phyloP scores from a whole-genome alignment of 2,113 vertebrate genomes.

The Rynchops niger region DNA sequence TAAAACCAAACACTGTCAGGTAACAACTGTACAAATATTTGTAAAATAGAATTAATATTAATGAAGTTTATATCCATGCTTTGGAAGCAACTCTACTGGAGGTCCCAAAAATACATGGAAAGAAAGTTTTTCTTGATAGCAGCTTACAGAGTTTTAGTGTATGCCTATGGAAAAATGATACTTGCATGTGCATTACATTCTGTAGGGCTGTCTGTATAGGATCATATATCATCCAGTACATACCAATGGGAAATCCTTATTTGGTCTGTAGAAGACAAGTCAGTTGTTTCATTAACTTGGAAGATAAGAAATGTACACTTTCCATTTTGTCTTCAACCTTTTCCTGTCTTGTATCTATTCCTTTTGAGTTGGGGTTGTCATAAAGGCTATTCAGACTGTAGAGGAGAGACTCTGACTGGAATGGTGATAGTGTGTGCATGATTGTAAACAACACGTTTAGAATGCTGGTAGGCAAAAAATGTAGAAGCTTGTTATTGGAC shows the following conservation, averaged over 20 bases:
- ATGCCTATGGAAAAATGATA: not conserved
- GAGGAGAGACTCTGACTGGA: not conserved
- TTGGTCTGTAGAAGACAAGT: not conserved
- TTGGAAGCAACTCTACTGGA: not conserved
- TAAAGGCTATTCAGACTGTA: not conserved
- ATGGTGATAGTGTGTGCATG: not conserved
- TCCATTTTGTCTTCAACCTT: not conserved
- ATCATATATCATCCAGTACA: not conserved
- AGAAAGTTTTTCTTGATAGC: not conserved
- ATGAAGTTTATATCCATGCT: not conserved
- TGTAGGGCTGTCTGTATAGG: not conserved
- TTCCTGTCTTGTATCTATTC: not conserved
- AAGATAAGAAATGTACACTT: not conserved
- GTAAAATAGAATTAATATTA: not conserved
- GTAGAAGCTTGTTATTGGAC: not conserved
- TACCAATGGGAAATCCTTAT: not conserved
- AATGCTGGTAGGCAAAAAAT: not conserved
- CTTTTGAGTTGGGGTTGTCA: not conserved
- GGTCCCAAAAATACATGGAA: not conserved
- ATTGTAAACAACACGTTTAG: not conserved
- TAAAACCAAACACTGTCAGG: not conserved
- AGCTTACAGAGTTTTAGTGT: not conserved
- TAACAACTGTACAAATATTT: not conserved
- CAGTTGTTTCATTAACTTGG: not conserved
- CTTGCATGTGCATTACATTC: not conserved